Evolutionary conservation across 2,113 vertebrate genomes (phyloP).

Genomic region (Coturnix japonica): DNA sequence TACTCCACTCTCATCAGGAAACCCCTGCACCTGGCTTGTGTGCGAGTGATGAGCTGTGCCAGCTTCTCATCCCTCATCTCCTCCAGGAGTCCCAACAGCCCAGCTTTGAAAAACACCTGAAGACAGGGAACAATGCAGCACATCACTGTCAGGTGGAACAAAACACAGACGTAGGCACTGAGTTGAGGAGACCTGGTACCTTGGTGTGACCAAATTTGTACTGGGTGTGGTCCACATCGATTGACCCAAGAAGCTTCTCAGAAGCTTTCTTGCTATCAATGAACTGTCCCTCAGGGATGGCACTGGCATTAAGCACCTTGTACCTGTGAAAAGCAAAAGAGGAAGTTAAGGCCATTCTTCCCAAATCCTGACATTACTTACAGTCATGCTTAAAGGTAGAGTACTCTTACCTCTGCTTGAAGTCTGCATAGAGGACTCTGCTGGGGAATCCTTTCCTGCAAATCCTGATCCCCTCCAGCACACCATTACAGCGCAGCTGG

Average conservation of each 20-base stretch:
- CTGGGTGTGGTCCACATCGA: constrained; percentile 87
- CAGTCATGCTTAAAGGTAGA: neutral
- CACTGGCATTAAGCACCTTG: constrained; percentile 82
- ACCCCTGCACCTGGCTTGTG: constrained; percentile 87
- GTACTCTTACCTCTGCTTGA: constrained; percentile 85
- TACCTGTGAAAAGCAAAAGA: neutral
- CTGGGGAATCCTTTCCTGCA: constrained; percentile 92
- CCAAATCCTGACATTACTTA: neutral
- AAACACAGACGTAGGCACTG: no score
- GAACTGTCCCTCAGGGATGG: constrained; percentile 90
- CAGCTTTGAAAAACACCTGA: constrained; percentile 96
- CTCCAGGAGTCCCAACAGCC: constrained; percentile 88
- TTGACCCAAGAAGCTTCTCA: constrained; percentile 88
- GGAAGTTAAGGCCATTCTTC: neutral
- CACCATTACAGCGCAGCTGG: constrained; percentile 89
- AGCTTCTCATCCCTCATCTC: constrained; percentile 95
- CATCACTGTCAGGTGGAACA: no score
- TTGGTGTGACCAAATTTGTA: constrained; percentile 91
- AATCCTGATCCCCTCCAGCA: constrained; percentile 90
- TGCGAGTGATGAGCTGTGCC: constrained; percentile 90
- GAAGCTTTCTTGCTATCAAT: constrained; percentile 91
- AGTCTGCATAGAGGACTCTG: constrained; percentile 88
- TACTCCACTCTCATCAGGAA: constrained; percentile 68
- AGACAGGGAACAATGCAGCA: neutral
- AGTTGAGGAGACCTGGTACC: constrained; percentile 62